Evolutionary conservation across 2,113 vertebrate species (phyloP), one percentile per base, ranked within the genome.

Genomic region (Cettia cetti): DNA sequence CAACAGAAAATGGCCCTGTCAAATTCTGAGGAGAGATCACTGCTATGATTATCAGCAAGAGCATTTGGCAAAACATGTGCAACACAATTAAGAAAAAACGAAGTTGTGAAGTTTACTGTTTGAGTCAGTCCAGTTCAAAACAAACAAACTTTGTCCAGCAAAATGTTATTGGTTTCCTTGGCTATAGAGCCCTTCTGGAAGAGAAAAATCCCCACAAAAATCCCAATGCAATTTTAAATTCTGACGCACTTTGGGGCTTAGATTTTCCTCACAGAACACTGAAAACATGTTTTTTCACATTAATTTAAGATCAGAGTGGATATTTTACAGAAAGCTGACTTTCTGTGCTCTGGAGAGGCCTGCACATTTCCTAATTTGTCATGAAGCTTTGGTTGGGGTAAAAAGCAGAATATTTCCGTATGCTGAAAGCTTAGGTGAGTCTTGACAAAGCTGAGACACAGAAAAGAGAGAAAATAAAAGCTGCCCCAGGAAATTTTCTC

Each of bases 131-230:
- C 44, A 33, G 49, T 82, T 95, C 94, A 95, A 95, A 96, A 84
- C 89, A 97, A 95, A 86, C 56, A 95, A 95, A 89, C 80, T 83
- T 71, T 64, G 82, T 92, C 86, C 91, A 95, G 56, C 68, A 92
- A 92, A 96, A 95, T 94, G 79, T 96, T 95, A 90, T 89, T 91
- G 79, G 90, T 95, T 96, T 96, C 92, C 88, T 97, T 96, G 90
- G 85, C 94, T 96, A 90, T 88, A 81, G 79, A 93, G 49, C 14
- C 57, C 40, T 84, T 71, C 74, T 92, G 90, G 93, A 95, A 93
- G 78, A 92, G 72, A 78, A 89, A 80, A 63, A 56, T 3, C 2
- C 31, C 63, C 82, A 63, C 86, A 90, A 96, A 94, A 77, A 71
- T 86, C 76, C 68, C 82, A 65, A 37, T 45, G 72, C 79, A 92